A percentile compares a stretch with the other conserved stretches of the same genome.
Conservation (phyloP, 1,140 invertebrate genomes). For the Cotesia typhae region DNA sequence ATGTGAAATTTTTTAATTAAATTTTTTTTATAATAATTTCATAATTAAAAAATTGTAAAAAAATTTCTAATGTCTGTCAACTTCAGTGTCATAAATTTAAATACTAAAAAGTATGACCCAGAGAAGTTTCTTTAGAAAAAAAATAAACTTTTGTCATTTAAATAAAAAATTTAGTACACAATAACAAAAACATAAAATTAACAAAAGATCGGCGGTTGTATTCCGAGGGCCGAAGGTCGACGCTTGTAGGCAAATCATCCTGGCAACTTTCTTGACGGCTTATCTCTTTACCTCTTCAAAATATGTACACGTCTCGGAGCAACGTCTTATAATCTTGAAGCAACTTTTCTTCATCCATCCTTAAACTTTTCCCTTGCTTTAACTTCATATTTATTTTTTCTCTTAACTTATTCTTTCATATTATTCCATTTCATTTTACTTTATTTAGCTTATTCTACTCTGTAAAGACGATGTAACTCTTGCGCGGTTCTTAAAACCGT, state of each 20-base stretch:
- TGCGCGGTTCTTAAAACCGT: slow-evolving; percentile 19
- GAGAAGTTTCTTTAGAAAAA: neutral
- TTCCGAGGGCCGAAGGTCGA: neutral
- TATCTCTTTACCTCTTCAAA: slow-evolving; percentile 13
- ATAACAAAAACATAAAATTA: too few relatives aligned
- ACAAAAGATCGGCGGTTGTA: too few relatives aligned
- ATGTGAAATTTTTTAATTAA: too few relatives aligned
- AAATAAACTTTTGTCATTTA: neutral
- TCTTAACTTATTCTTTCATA: neutral
- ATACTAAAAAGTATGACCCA: too few relatives aligned
- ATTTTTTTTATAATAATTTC: too few relatives aligned
- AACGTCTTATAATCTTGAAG: slow-evolving; percentile 8
- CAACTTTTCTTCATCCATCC: slow-evolving; percentile 14
- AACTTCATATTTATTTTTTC: slow-evolving; percentile 4
- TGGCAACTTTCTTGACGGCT: slow-evolving; percentile 28
- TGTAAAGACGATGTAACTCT: slow-evolving; percentile 21
- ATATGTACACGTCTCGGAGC: neutral
- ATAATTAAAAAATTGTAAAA: too few relatives aligned
- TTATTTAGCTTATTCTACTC: too few relatives aligned
- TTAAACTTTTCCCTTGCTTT: neutral
- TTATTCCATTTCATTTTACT: too few relatives aligned
- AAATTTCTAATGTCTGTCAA: too few relatives aligned
- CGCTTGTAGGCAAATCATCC: slow-evolving; percentile 26
- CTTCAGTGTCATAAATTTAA: too few relatives aligned
- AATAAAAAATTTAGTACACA: too few relatives aligned